Percentiles rank a stretch among this genome's conserved stretches.
Evolutionary conservation across 2,888 invertebrate genomes (phyloP).

Genomic region (Exocentrus adspersus): DNA sequence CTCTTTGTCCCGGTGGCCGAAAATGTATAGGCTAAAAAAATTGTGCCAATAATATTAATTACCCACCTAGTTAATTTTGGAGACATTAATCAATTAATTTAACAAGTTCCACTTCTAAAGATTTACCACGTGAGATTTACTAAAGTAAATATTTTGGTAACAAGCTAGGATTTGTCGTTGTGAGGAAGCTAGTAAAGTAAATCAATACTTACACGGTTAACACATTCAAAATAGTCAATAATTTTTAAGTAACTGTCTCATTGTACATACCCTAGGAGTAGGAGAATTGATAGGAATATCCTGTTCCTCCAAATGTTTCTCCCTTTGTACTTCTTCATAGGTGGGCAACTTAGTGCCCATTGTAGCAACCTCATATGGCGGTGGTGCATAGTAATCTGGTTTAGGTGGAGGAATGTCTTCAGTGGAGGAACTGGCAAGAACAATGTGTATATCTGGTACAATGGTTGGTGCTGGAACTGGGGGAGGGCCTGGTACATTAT

Average conservation of each 20-base stretch:
- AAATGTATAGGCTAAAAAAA: conserved; percentile 52
- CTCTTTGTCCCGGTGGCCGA: conserved; percentile 55
- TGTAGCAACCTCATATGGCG: conserved; percentile 84
- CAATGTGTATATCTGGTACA: conserved; percentile 38
- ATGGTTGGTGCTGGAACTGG: conserved; percentile 10
- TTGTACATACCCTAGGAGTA: conserved; percentile 44
- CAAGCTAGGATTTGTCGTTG: too few species aligned
- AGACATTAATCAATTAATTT: too few species aligned
- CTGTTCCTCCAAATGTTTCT: conserved; percentile 80
- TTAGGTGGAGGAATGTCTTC: conserved; percentile 84
- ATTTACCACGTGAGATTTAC: too few species aligned
- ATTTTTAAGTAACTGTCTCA: too few species aligned
- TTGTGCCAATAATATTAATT: conserved; percentile 5
- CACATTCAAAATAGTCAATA: too few species aligned
- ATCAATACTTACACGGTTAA: too few species aligned
- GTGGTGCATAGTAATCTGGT: conserved; percentile 86
- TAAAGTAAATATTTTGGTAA: too few species aligned
- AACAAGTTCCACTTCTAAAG: too few species aligned
- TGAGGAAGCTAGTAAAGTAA: too few species aligned
- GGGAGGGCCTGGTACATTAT: conserved; percentile 31
- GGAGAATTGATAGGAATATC: conserved; percentile 60
- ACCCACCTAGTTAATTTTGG: too few species aligned
- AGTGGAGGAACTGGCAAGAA: conserved; percentile 51
- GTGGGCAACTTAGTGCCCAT: conserved; percentile 85
- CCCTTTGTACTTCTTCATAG: conserved; percentile 91